Evolutionary conservation across 2,113 vertebrate genomes (phyloP), one percentile per base, ranked within the genome.

Genomic region (Haliaeetus leucogaster): DNA sequence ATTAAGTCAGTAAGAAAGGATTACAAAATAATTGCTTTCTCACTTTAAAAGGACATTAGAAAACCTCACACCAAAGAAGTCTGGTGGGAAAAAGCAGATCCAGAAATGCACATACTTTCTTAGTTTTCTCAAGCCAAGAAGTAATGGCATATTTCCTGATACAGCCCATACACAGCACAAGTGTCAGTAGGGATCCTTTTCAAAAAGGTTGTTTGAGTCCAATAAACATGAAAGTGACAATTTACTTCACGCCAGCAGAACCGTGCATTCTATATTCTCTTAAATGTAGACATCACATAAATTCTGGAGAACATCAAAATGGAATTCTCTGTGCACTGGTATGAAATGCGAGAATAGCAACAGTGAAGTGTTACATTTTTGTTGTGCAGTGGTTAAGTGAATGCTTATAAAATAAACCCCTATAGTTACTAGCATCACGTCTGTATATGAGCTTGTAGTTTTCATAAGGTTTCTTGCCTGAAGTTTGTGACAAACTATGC

Each of bases 381-480:
- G 90, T 97, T 94, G 87, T 91, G 73, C 40, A 43, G 70, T 36
- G 53, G 30, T 95, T 95, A 97, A 96, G 53, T 83, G 85, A 90
- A 74, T 79, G 87, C 85, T 97, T 96, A 93, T 58, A 97, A 97
- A 97, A 97, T 72, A 97, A 97, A 85, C 34, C 38, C 20, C 47
- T 42, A 25, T 20, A 67, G 53, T 65, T 95, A 77, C 68, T 23
- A 53, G 47, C 22, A 62, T 84, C 82, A 50, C 16, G 16, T 38
- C 68, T 89, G 36, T n/a, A 20, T n/a, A 42, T 0, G 18, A 79
- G 16, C 56, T 55, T 66, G 36, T 8, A 5, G 2, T 52, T 96
- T 94, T 67, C 43, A 17, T 30, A 58, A 92, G 18, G 62, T 89
- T 83, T 81, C 70, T 78, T 72, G 58, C 53, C 65, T 67, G 32